Evolutionary conservation across 2,113 vertebrate genomes (phyloP).

Genomic region (Paratilapia polleni): DNA sequence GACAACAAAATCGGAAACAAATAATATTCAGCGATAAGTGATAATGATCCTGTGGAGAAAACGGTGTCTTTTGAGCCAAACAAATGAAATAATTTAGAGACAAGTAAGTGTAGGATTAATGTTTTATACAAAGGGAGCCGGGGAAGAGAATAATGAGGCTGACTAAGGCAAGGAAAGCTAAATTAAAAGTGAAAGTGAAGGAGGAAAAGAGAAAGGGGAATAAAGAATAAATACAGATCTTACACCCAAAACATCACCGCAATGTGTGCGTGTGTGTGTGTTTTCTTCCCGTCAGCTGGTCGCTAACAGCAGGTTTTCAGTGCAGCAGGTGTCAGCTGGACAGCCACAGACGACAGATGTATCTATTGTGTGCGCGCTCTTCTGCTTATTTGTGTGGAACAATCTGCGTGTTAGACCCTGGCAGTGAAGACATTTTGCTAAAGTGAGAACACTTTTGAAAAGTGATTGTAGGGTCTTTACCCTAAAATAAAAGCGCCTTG

Average conservation of each 20-base stretch:
- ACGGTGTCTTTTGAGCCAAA: too few relatives aligned
- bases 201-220: not conserved
- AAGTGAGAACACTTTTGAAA: not conserved
- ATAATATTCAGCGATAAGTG: too few relatives aligned
- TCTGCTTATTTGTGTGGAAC: conserved; percentile 14
- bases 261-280: too few relatives aligned
- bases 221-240: not conserved
- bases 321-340: conserved; percentile 57
- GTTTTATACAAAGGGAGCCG: too few relatives aligned
- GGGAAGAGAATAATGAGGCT: not conserved
- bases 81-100: too few relatives aligned
- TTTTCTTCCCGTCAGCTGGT: not conserved
- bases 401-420: not conserved
- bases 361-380: not conserved
- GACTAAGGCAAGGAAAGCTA: not conserved
- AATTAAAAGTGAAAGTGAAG: not conserved
- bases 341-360: conserved; percentile 36
- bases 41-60: too few relatives aligned
- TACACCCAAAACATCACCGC: too few relatives aligned
- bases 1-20: too few relatives aligned
- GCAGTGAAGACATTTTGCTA: not conserved
- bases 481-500: too few relatives aligned
- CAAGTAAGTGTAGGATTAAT: too few relatives aligned
- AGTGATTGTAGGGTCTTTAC: too few relatives aligned
- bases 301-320: conserved; percentile 37